These are phyloP conservation scores for Machimus rusticus DNA, from an alignment of 2,888 invertebrate genomes.

Conservation along the genomic window DNA sequence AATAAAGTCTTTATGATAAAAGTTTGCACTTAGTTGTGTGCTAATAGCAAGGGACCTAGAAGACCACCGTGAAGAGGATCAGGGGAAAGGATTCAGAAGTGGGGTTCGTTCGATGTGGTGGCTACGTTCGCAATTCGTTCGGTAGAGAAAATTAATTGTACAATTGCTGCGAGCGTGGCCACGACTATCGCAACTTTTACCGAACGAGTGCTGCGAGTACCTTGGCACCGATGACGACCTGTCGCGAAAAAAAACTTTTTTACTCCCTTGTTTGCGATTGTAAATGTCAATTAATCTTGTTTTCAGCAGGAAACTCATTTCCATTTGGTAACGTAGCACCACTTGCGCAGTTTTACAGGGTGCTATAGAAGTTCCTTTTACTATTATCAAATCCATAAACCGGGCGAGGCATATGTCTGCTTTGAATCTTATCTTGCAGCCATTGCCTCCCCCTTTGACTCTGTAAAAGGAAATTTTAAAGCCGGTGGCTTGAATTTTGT, in stretches of 20 bases:
- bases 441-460: not conserved
- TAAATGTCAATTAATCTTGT: slow-evolving; percentile 32
- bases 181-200: not conserved
- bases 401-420: slow-evolving; percentile 19
- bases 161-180: slow-evolving; percentile 11
- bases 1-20: slow-evolving; percentile 48
- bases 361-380: not conserved
- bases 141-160: slow-evolving; percentile 43
- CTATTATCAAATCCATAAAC: not conserved
- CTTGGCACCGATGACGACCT: not conserved
- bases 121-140: not conserved
- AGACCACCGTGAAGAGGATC: not conserved
- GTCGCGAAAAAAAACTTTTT: not conserved
- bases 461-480: slow-evolving; percentile 23
- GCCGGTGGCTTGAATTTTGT: slow-evolving; percentile 38
- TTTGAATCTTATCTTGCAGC: slow-evolving; percentile 32
- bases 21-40: slow-evolving; percentile 48
- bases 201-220: not conserved
- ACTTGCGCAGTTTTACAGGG: slow-evolving; percentile 2
- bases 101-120: not conserved
- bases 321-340: not conserved
- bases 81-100: not conserved
- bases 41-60: slow-evolving; percentile 42
- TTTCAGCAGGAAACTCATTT: not conserved
- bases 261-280: slow-evolving; percentile 9